Conservation (phyloP, 1,140 invertebrate genomes). For the Antheraea pernyi region DNA sequence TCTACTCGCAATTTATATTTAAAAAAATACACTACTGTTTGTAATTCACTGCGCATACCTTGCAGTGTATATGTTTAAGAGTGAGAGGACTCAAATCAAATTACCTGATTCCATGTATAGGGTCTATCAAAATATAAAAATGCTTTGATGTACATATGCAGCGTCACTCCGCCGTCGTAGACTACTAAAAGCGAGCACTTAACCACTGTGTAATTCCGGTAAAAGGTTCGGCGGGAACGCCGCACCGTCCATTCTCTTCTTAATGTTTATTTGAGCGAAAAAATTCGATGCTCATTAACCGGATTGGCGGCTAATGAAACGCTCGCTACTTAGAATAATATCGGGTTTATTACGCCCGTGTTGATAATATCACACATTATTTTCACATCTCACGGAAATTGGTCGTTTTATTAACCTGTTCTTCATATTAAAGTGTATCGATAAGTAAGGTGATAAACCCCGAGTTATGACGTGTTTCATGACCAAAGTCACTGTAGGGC, state of each 20-base stretch:
- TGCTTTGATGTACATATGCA: slow-evolving; percentile 33
- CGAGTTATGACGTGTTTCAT: slow-evolving; percentile 16
- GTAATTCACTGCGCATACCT: not conserved
- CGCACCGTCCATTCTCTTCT: slow-evolving; percentile 51
- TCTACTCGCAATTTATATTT: too few relatives aligned
- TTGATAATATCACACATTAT: slow-evolving; percentile 56
- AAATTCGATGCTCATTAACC: slow-evolving; percentile 63
- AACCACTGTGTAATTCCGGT: slow-evolving; percentile 60
- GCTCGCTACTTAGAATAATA: slow-evolving; percentile 50
- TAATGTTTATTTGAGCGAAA: slow-evolving; percentile 72
- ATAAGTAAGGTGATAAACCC: slow-evolving; percentile 44
- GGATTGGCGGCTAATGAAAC: slow-evolving; percentile 65
- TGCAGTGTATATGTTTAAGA: not conserved
- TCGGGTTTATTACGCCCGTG: slow-evolving; percentile 14
- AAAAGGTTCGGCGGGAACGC: slow-evolving; percentile 54
- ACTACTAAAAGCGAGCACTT: slow-evolving; percentile 55
- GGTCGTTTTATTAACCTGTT: slow-evolving; percentile 47
- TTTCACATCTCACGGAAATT: slow-evolving; percentile 52
- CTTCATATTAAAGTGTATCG: slow-evolving; percentile 41
- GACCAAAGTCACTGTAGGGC: not conserved
- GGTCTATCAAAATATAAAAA: slow-evolving; percentile 20
- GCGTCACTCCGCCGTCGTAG: slow-evolving; percentile 42
- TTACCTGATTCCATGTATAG: slow-evolving; percentile 10
- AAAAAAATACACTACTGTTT: not conserved
- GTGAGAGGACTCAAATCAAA: slow-evolving; percentile 2